Percentiles rank a stretch among this genome's conserved stretches.
phyloP scores from a whole-genome alignment of 2,888 invertebrate genomes.

The Philopedon plagiatum region DNA sequence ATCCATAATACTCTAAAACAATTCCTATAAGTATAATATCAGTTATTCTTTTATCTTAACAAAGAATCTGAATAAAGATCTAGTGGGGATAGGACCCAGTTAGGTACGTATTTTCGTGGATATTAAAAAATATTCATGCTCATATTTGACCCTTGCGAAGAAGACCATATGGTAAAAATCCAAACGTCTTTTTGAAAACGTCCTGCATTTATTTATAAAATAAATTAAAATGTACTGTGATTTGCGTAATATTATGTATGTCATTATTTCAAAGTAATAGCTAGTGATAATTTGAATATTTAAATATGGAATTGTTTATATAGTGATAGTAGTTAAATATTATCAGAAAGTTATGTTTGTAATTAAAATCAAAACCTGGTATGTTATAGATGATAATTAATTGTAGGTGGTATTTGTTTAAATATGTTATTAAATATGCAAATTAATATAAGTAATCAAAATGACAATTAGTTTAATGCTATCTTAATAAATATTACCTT shows the following conservation, averaged over 20 bases:
- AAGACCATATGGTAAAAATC: background rate
- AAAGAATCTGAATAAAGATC: too few relatives aligned
- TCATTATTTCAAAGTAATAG: background rate
- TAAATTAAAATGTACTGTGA: conserved; percentile 61
- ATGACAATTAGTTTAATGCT: background rate
- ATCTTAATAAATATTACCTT: background rate
- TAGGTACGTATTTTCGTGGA: too few relatives aligned
- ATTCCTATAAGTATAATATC: too few relatives aligned
- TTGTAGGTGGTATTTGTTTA: conserved; percentile 4
- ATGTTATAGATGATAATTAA: background rate
- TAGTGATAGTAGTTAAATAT: conserved; percentile 1
- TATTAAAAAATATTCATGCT: too few relatives aligned
- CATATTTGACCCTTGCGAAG: background rate
- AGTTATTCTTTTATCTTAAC: too few relatives aligned
- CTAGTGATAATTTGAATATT: background rate
- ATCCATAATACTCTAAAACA: too few relatives aligned
- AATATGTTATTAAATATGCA: background rate
- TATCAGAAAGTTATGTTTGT: background rate
- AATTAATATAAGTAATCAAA: conserved; percentile 1
- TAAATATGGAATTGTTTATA: conserved; percentile 12
- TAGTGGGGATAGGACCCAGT: too few relatives aligned
- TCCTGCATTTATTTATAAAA: background rate
- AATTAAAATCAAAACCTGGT: background rate
- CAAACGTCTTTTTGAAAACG: background rate
- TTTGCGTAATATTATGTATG: conserved; percentile 57